These are phyloP conservation scores for Phocides pigmalion DNA, from an alignment of 1,140 invertebrate species.

Conservation along the genomic window DNA sequence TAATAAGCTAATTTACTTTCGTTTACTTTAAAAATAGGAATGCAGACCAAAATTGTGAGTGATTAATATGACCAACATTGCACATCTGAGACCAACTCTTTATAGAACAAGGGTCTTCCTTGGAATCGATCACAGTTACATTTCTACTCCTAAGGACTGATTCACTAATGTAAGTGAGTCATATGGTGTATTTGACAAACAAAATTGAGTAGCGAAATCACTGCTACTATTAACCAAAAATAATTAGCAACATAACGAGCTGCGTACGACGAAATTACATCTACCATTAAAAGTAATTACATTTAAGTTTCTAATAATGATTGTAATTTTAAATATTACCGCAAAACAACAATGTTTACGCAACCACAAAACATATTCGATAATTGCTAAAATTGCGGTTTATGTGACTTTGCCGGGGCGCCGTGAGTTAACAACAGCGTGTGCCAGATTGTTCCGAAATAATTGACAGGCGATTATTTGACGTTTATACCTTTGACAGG, in stretches of 20 bases:
- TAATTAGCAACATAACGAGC: neutral
- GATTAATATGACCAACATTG: no score
- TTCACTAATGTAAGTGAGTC: no score
- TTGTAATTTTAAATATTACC: neutral
- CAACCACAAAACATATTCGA: constrained; percentile 8
- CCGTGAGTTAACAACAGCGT: neutral
- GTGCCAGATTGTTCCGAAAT: neutral
- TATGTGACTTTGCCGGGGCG: constrained; percentile 3
- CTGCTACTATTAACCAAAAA: no score
- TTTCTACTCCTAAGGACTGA: no score
- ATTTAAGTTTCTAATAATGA: neutral
- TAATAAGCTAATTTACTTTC: no score
- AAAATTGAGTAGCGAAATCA: no score
- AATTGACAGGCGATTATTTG: neutral
- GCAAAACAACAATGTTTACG: neutral
- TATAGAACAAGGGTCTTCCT: no score
- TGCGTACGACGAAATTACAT: neutral
- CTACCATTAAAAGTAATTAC: neutral
- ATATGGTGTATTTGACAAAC: no score
- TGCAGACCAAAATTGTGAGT: no score
- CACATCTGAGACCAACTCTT: no score
- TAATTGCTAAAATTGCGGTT: constrained; percentile 11
- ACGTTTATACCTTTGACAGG: neutral
- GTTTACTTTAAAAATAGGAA: no score
- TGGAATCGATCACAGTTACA: no score